phyloP scores from a whole-genome alignment of 2,113 vertebrate genomes.

The Copsychus sechellarum region DNA sequence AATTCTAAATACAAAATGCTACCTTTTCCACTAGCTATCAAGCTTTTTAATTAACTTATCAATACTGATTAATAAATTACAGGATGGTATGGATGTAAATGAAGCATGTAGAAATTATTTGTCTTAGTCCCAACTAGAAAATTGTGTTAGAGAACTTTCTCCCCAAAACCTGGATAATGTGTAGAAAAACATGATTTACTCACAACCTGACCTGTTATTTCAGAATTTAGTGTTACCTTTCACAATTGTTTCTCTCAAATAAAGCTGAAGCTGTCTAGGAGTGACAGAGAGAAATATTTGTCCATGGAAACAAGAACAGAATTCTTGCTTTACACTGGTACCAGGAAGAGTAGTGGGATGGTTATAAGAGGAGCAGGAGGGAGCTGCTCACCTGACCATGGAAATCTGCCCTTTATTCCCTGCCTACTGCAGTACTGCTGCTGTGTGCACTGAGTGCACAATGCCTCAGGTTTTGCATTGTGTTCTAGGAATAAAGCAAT shows the following conservation, averaged over 20 bases:
- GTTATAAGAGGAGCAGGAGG: neutral
- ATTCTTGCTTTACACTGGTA: neutral
- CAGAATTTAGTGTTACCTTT: neutral
- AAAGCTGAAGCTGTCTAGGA: neutral
- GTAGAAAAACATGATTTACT: neutral
- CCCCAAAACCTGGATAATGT: fast-evolving
- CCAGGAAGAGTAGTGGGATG: neutral
- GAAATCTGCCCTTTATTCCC: neutral
- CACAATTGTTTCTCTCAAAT: neutral
- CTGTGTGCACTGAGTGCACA: neutral
- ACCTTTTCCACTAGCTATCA: neutral
- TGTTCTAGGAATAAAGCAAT: neutral
- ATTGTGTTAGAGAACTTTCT: neutral
- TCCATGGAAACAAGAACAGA: neutral
- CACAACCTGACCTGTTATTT: neutral
- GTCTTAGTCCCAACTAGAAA: neutral
- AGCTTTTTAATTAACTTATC: neutral
- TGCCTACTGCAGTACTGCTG: neutral
- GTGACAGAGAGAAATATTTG: neutral
- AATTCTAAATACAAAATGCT: neutral
- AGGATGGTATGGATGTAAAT: neutral
- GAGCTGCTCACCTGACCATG: neutral
- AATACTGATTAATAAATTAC: neutral
- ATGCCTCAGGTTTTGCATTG: neutral
- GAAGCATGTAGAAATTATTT: neutral